These are phyloP conservation scores for Copidosoma floridanum DNA, from an alignment of 1,140 invertebrate species.

Conservation along the genomic window DNA sequence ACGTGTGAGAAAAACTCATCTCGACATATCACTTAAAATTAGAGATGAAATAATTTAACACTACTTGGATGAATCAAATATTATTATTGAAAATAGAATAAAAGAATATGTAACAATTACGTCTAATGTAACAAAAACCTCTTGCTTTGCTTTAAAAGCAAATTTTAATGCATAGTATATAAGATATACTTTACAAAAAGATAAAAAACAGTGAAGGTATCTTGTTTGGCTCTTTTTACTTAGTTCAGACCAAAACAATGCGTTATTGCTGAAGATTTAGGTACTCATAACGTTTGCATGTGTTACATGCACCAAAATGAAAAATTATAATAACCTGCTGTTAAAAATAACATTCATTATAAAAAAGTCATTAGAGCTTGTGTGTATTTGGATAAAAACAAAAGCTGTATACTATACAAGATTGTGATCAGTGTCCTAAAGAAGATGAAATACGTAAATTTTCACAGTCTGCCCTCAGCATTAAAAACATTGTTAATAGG, in stretches of 20 bases:
- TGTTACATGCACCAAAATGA: slow-evolving; percentile 25
- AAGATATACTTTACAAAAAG: not conserved
- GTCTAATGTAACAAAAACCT: not conserved
- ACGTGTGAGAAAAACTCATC: not conserved
- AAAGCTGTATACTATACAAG: not conserved
- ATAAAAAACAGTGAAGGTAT: not conserved
- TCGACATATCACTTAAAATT: not conserved
- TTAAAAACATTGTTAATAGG: not conserved
- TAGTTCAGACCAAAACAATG: slow-evolving; percentile 7
- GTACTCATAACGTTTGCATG: slow-evolving; percentile 24
- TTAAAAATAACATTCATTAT: not conserved
- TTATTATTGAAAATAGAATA: not conserved
- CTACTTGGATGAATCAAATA: not conserved
- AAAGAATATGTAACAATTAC: not conserved
- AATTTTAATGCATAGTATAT: not conserved
- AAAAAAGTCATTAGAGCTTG: not conserved
- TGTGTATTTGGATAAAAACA: not conserved
- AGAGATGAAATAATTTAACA: not conserved
- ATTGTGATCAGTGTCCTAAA: slow-evolving; percentile 1
- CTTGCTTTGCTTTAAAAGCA: not conserved
- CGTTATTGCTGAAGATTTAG: slow-evolving; percentile 5
- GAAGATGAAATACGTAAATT: not conserved
- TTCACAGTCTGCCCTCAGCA: not conserved
- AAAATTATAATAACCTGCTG: slow-evolving; percentile 7
- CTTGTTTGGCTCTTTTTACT: not conserved